A percentile compares a stretch with the other conserved stretches of the same genome.
phyloP scores from a whole-genome alignment of 64 coral and sea anemone species.

The Montipora efflorescens region DNA sequence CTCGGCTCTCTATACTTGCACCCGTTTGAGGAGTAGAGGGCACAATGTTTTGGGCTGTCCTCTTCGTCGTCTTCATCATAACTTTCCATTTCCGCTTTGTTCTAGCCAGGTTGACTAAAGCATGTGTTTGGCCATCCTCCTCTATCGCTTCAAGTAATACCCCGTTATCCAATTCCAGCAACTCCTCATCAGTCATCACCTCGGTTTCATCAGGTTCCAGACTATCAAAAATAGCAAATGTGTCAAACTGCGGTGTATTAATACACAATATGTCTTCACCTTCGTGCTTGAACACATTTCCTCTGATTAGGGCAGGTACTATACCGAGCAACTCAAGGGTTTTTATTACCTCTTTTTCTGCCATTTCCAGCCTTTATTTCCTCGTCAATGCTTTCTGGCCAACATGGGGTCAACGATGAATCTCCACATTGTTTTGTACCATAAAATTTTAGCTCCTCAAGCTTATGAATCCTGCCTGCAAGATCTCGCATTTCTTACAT shows the following conservation, averaged over 20 bases:
- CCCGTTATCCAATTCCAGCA: constrained; percentile 52
- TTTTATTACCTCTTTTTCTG: constrained; percentile 65
- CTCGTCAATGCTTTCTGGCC: constrained; percentile 53
- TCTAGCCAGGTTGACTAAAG: constrained; percentile 6
- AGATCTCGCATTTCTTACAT: constrained; percentile 51
- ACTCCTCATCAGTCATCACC: constrained; percentile 25
- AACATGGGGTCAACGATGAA: neutral
- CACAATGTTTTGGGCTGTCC: constrained; percentile 39
- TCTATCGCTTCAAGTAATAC: constrained; percentile 46
- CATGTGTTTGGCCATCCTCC: constrained; percentile 26
- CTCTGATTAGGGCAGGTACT: constrained; percentile 20
- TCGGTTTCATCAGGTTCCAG: constrained; percentile 59
- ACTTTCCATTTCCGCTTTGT: constrained; percentile 12
- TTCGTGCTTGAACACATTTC: constrained; percentile 20
- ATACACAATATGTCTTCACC: constrained; percentile 30
- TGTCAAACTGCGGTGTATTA: neutral
- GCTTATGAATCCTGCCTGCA: constrained; percentile 26
- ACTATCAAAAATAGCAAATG: constrained; percentile 25
- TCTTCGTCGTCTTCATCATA: constrained; percentile 51
- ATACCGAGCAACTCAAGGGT: constrained; percentile 38
- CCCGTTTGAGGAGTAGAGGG: constrained; percentile 19
- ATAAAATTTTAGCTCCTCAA: constrained; percentile 25
- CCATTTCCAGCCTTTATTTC: constrained; percentile 54
- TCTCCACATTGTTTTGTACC: neutral
- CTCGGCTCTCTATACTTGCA: constrained; percentile 23